These are phyloP conservation scores for Brachionus manjavacas DNA, from an alignment of 1,140 invertebrate species.

Conservation along the genomic window DNA sequence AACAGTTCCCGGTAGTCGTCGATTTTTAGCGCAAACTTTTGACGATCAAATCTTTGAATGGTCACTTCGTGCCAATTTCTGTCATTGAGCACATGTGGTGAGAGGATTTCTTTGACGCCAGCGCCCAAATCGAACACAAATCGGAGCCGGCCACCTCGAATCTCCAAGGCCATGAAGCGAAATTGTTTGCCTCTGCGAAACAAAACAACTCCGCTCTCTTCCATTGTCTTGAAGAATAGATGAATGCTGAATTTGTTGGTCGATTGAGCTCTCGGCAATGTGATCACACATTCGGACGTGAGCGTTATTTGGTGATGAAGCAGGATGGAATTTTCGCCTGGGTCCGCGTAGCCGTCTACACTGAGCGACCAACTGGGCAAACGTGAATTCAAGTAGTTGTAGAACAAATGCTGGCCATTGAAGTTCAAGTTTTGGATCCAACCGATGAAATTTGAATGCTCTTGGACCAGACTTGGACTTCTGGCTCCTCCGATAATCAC, in stretches of 20 bases:
- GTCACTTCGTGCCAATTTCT: conserved; percentile 36
- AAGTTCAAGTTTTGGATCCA: conserved; percentile 35
- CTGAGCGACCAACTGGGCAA: not conserved
- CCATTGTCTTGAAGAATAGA: conserved; percentile 26
- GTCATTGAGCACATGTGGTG: not conserved
- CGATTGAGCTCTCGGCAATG: not conserved
- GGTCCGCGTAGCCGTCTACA: not conserved
- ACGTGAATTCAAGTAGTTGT: conserved; percentile 6
- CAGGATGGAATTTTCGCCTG: conserved; percentile 8
- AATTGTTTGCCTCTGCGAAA: conserved; percentile 2
- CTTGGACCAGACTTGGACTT: not conserved
- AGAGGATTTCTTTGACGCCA: not conserved
- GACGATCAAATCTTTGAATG: not conserved
- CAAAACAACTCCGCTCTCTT: conserved; percentile 30
- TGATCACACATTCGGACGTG: not conserved
- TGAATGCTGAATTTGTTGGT: conserved; percentile 7
- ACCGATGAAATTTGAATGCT: conserved; percentile 24
- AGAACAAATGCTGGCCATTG: not conserved
- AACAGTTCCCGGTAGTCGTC: not conserved
- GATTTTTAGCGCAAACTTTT: not conserved
- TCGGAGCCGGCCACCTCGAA: not conserved
- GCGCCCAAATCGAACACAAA: conserved; percentile 27
- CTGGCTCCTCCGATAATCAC: not conserved
- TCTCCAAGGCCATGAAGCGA: conserved; percentile 28
- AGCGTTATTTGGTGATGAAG: conserved; percentile 30